These are phyloP conservation scores for Ormyrus labotus DNA, from an alignment of 2,888 invertebrate genomes.

Conservation along the genomic window DNA sequence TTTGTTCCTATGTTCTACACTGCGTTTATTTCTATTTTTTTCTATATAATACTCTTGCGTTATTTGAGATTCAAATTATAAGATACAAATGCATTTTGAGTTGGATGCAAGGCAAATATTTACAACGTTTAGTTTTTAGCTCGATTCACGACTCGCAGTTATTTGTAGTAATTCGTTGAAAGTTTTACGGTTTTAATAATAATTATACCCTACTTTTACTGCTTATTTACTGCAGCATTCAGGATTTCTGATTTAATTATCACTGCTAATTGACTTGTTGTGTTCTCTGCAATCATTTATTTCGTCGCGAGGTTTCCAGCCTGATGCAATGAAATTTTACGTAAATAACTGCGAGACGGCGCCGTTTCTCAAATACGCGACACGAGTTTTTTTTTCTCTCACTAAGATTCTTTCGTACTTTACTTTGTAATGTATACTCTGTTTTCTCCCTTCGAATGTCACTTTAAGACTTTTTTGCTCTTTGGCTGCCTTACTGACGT, in stretches of 20 bases:
- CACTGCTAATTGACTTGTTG: slow-evolving; percentile 4
- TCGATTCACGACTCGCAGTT: slow-evolving; percentile 20
- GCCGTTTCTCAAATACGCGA: slow-evolving; percentile 48
- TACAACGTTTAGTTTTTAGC: too few relatives aligned
- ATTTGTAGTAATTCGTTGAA: neutral
- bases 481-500: slow-evolving; percentile 67
- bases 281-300: slow-evolving; percentile 21
- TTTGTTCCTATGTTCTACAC: slow-evolving; percentile 32
- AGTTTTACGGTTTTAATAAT: neutral
- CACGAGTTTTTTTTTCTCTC: slow-evolving; percentile 14
- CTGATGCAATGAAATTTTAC: slow-evolving; percentile 33
- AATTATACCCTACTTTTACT: neutral
- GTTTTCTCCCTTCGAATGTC: slow-evolving; percentile 50
- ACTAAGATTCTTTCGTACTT: slow-evolving; percentile 34
- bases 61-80: slow-evolving; percentile 17
- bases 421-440: slow-evolving; percentile 40
- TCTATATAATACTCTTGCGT: slow-evolving; percentile 3
- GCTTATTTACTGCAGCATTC: neutral
- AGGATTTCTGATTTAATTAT: neutral
- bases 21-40: slow-evolving; percentile 28
- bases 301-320: neutral
- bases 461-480: slow-evolving; percentile 56
- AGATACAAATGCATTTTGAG: too few relatives aligned
- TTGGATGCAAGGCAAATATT: neutral
- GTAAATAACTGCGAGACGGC: slow-evolving; percentile 40